These are phyloP conservation scores for Hyles euphorbiae DNA, from an alignment of 1,140 invertebrate genomes.

Conservation along the genomic window DNA sequence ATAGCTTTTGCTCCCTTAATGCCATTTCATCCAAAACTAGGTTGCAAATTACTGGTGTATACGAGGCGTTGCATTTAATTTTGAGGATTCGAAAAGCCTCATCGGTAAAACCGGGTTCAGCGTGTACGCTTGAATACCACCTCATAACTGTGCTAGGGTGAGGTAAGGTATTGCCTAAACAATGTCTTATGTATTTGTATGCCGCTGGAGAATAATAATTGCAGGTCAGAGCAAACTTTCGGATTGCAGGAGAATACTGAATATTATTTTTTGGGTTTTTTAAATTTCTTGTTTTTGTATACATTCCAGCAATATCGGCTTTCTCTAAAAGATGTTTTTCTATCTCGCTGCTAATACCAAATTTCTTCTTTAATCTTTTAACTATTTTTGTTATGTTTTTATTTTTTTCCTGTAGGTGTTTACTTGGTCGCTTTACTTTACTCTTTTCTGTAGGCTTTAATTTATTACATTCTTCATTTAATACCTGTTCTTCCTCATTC, in stretches of 20 bases:
- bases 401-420: too few species aligned
- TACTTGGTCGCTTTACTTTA: too few species aligned
- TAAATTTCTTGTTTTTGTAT: too few species aligned
- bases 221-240: constrained; percentile 36
- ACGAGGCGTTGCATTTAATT: constrained; percentile 14
- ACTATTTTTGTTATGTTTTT: too few species aligned
- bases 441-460: too few species aligned
- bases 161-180: constrained; percentile 31
- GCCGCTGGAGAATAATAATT: constrained; percentile 39
- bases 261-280: background rate
- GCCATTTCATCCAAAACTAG: constrained; percentile 45
- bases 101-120: constrained; percentile 35
- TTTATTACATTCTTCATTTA: too few species aligned
- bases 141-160: constrained; percentile 35
- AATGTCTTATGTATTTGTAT: constrained; percentile 26
- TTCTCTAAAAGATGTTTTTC: too few species aligned
- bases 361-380: too few species aligned
- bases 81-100: constrained; percentile 32
- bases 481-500: too few species aligned
- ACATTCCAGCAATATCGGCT: too few species aligned
- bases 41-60: constrained; percentile 25
- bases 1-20: constrained; percentile 35
- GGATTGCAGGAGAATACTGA: constrained; percentile 22
- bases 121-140: constrained; percentile 40
- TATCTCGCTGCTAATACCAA: too few species aligned